Evolutionary conservation across 2,888 invertebrate species (phyloP), one percentile per base, ranked within the genome.

Genomic region (Rotaria socialis): DNA sequence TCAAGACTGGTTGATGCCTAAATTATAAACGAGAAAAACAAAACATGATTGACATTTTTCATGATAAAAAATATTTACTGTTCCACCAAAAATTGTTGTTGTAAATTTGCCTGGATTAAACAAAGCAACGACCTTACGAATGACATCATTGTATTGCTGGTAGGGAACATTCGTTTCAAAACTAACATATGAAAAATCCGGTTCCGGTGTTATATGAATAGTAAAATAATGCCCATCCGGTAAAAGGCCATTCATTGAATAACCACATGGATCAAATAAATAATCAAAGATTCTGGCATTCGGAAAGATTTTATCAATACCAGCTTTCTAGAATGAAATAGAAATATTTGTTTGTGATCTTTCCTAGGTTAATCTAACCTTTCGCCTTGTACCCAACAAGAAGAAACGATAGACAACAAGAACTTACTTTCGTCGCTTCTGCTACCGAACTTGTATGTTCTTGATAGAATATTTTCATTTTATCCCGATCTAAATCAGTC

Each of bases 141-240:
- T 86, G 35, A 86, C 60, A 50, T 86, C 86, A 35, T 85, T 58
- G 52, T 86, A 86, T 80, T 85, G 75, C 35, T 47, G 58, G 35
- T 74, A 67, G 47, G 86, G 80, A 22, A 94, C 93, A 91, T 96
- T 96, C 87, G 95, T 96, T 91, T 96, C 96, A 91, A 96, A 96
- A 89, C 95, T 95, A 85, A 96, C 96, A 91, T 96, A 96, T 0
- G 95, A 96, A 91, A 95, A 96, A 88, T 95, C 95, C 6, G 95
- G 94, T 92, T 99, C 98, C 11, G 99, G 99, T 14, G 99, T 99
- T 88, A 99, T 96, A 92, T 99, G 99, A 91, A 99, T 98, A 24
- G 99, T 99, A 94, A 97, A 96, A 93, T 99, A 99, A 92, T 95
- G 94, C 85, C 97, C 97, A 96, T 96, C 85, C 27, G 75, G 75